A percentile compares a stretch with the other conserved stretches of the same genome.
Evolutionary conservation across 2,797 vertebrate species (phyloP).

Genomic region (Falco concolor): DNA sequence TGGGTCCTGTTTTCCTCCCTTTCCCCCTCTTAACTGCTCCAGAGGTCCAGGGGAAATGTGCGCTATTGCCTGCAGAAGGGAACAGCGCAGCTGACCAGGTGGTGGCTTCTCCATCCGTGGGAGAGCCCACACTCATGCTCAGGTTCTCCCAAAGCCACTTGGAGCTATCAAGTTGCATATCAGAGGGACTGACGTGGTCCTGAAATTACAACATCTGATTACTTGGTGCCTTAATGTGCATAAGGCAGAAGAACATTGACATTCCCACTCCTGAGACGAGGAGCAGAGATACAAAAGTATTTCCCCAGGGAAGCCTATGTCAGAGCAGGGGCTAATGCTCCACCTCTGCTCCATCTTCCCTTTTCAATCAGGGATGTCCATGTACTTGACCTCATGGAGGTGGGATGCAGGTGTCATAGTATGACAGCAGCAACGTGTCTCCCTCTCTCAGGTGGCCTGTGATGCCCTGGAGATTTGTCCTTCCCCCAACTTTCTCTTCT

Average conservation of each 20-base stretch:
- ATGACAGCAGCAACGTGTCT: not conserved
- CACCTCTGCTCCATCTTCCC: not conserved
- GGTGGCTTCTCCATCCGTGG: not conserved
- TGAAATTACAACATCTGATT: not conserved
- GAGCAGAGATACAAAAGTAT: not conserved
- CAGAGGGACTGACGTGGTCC: not conserved
- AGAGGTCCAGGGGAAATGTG: not conserved
- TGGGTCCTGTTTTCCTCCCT: not conserved
- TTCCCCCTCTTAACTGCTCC: not conserved
- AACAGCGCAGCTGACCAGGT: not conserved
- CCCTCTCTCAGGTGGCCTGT: not conserved
- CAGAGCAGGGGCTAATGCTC: not conserved
- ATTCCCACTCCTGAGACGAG: not conserved
- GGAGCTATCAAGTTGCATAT: not conserved
- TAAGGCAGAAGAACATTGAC: not conserved
- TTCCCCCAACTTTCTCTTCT: not conserved
- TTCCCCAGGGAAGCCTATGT: not conserved
- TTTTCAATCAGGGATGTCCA: not conserved
- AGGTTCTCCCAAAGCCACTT: not conserved
- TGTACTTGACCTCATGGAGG: rapidly evolving
- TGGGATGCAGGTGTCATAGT: not conserved
- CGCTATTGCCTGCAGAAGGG: not conserved
- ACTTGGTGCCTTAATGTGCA: not conserved
- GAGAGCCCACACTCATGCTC: not conserved
- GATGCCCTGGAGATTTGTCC: not conserved